Percentiles rank a stretch among this genome's conserved stretches.
phyloP scores from a whole-genome alignment of 37 sponge, comb jelly and placozoan genomes.

The Chondrilla cf. caribensis region DNA sequence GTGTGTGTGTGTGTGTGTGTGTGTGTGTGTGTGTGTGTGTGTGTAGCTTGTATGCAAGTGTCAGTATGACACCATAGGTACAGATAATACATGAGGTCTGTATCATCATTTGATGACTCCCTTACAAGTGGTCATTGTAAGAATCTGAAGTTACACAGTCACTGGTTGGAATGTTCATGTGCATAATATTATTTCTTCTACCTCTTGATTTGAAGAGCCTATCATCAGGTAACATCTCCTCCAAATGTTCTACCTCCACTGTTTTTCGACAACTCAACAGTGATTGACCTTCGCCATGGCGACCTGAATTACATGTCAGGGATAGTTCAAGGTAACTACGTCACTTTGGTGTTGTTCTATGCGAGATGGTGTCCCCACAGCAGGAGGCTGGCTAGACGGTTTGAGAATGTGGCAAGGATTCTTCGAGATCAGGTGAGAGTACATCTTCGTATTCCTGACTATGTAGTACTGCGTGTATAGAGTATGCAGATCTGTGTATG shows the following conservation, averaged over 20 bases:
- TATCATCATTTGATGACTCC: no score
- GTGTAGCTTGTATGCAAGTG: no score
- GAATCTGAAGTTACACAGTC: no score
- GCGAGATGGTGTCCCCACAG: slow-evolving; percentile 20
- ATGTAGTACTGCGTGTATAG: background rate
- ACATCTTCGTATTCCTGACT: background rate
- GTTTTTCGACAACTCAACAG: slow-evolving; percentile 14
- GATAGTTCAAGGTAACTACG: background rate
- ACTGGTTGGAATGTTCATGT: no score
- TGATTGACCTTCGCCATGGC: slow-evolving; percentile 22
- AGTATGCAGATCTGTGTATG: background rate
- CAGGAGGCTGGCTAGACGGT: background rate
- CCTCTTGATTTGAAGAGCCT: background rate
- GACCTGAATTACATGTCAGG: background rate
- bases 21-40: no score
- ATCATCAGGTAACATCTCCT: slow-evolving; percentile 3
- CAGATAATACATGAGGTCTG: no score
- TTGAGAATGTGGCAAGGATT: background rate
- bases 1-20: no score
- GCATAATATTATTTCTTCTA: background rate
- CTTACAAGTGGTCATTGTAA: no score
- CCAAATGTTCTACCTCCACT: slow-evolving; percentile 19
- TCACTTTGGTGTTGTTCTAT: slow-evolving; percentile 24
- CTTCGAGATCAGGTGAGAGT: slow-evolving; percentile 5
- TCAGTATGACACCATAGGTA: no score